phyloP scores from a whole-genome alignment of 2,797 vertebrate genomes.

The Platalea minor region DNA sequence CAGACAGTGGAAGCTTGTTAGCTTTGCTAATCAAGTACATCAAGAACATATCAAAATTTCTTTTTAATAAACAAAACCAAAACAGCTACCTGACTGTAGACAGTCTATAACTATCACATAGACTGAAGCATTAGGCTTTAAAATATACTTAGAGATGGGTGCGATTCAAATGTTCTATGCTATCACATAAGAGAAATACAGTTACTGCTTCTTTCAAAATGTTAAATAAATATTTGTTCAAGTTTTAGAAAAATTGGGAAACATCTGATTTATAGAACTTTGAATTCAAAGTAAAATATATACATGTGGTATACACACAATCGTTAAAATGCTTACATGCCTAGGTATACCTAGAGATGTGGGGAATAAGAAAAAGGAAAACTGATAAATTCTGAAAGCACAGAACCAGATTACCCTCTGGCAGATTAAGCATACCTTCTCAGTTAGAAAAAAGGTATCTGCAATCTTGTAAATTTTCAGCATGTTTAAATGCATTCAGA shows the following conservation, averaged over 20 bases:
- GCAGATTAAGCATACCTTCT: background rate
- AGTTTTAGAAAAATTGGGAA: background rate
- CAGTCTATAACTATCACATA: background rate
- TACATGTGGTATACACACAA: background rate
- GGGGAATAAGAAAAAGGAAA: background rate
- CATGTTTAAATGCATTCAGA: background rate
- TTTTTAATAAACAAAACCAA: conserved; percentile 19
- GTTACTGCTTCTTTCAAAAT: background rate
- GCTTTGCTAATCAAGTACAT: background rate
- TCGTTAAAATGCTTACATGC: background rate
- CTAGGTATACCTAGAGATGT: background rate
- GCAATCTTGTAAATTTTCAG: background rate
- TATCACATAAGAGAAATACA: background rate
- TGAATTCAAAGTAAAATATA: background rate
- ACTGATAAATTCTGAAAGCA: background rate
- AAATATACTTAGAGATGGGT: background rate
- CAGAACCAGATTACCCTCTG: background rate
- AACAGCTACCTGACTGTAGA: background rate
- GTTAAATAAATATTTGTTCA: background rate
- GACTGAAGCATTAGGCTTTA: background rate
- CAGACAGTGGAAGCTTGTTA: background rate
- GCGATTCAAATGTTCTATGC: background rate
- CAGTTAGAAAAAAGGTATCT: background rate
- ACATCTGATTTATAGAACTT: background rate
- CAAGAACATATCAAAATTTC: background rate